Evolutionary conservation across 2,797 vertebrate species (phyloP).

Genomic region (Pygocentrus nattereri): DNA sequence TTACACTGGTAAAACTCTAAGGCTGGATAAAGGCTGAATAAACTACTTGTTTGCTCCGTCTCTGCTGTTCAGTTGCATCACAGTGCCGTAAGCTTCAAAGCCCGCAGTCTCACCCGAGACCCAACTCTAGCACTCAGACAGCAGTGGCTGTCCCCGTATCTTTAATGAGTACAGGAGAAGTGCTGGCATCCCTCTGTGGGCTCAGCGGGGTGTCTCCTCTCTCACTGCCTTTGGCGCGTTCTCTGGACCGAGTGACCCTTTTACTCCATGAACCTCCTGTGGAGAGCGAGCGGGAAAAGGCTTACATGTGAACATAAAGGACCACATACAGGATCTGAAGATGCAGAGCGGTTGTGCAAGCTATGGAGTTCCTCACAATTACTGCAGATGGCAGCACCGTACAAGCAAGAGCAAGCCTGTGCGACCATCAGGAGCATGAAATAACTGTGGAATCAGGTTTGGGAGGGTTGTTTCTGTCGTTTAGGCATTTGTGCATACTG

Average conservation of each 20-base stretch:
- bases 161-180: conserved; percentile 25
- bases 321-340: background rate
- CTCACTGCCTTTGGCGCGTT: conserved; percentile 6
- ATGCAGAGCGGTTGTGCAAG: background rate
- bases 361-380: conserved; percentile 11
- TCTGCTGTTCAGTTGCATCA: background rate
- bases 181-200: conserved; percentile 17
- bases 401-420: background rate
- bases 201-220: conserved; percentile 20
- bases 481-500: too few species aligned
- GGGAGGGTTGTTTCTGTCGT: too few species aligned
- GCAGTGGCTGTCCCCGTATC: background rate
- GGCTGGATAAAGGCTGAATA: background rate
- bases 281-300: conserved; percentile 3
- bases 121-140: conserved; percentile 25
- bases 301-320: background rate
- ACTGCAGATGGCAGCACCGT: conserved; percentile 57
- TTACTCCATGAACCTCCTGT: conserved; percentile 11
- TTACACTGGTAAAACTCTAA: background rate
- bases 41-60: background rate
- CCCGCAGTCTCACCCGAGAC: conserved; percentile 25
- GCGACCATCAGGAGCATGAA: background rate
- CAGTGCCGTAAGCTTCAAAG: conserved; percentile 36
- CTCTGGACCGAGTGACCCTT: conserved; percentile 25
- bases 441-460: background rate